These are phyloP conservation scores for Pyrgus malvae DNA, from an alignment of 2,888 invertebrate species.

Conservation along the genomic window DNA sequence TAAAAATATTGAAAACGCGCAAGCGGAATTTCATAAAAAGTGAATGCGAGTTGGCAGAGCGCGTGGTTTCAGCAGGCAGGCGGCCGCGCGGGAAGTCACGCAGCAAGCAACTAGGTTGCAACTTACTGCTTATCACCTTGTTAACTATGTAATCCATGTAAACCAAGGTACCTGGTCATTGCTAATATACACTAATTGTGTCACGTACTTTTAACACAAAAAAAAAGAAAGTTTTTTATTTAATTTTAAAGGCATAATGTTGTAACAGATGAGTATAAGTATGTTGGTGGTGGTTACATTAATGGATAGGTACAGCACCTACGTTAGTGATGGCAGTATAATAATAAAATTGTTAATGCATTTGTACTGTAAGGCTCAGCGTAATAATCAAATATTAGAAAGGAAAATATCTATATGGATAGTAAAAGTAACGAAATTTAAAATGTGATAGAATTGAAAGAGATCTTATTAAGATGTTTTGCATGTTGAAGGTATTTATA, in stretches of 20 bases:
- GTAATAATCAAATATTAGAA: conserved; percentile 15
- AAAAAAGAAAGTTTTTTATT: neutral
- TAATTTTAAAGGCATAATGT: neutral
- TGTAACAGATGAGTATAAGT: neutral
- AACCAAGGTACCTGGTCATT: too few relatives aligned
- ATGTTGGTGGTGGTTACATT: neutral
- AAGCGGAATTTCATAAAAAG: too few relatives aligned
- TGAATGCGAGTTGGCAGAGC: too few relatives aligned
- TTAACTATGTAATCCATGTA: too few relatives aligned
- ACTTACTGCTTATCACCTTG: too few relatives aligned
- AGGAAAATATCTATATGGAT: neutral
- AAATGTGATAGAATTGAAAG: conserved; percentile 1
- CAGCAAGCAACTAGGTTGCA: too few relatives aligned
- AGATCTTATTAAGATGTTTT: neutral
- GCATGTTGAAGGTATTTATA: too few relatives aligned
- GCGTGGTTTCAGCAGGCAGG: too few relatives aligned
- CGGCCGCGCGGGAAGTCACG: too few relatives aligned
- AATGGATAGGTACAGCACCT: conserved; percentile 10
- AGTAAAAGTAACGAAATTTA: conserved; percentile 14
- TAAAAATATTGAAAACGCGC: too few relatives aligned
- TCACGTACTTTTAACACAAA: too few relatives aligned
- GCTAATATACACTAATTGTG: too few relatives aligned
- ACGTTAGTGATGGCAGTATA: conserved; percentile 31
- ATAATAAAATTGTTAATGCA: conserved; percentile 33
- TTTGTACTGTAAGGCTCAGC: conserved; percentile 27